Percentiles rank a stretch among this genome's conserved stretches.
phyloP scores from a whole-genome alignment of 2,888 invertebrate species.

The Monochamus alternatus region DNA sequence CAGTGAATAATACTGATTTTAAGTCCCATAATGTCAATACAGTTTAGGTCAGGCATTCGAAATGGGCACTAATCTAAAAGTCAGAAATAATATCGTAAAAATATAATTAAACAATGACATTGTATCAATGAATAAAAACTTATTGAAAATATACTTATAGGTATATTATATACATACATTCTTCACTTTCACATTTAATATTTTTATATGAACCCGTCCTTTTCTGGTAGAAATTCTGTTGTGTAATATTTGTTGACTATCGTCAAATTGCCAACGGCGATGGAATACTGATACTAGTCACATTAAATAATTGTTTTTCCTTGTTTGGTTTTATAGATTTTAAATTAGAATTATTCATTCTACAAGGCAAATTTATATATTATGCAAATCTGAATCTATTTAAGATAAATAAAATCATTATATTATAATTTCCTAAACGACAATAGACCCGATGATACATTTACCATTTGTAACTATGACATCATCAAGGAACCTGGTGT shows the following conservation, averaged over 20 bases:
- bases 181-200: slow-evolving; percentile 24
- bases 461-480: background rate
- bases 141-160: no score
- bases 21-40: no score
- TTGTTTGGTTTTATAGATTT: background rate
- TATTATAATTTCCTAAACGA: background rate
- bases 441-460: background rate
- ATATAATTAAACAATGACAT: no score
- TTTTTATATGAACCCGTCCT: slow-evolving; percentile 17
- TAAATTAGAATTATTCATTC: background rate
- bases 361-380: background rate
- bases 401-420: background rate
- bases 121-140: no score
- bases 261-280: background rate
- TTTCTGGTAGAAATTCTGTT: slow-evolving; percentile 20
- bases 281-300: background rate
- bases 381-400: background rate
- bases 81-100: no score
- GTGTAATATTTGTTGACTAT: background rate
- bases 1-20: no score
- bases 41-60: no score
- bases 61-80: no score
- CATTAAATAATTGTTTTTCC: background rate
- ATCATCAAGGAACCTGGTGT: background rate
- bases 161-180: background rate